Evolutionary conservation across 1,140 invertebrate species (phyloP).

Genomic region (Papilio glaucus): DNA sequence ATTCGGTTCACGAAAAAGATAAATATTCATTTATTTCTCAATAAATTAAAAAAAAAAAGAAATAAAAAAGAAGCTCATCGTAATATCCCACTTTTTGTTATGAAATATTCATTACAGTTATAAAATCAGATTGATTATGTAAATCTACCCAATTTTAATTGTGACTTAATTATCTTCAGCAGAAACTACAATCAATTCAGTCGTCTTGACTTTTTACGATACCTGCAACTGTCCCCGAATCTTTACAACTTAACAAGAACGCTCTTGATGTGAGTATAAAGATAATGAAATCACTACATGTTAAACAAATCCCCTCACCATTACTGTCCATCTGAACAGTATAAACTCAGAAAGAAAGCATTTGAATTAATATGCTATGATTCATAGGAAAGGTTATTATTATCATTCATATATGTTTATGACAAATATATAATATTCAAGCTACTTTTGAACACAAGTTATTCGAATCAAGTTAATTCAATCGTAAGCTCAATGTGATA

Average conservation of each 20-base stretch:
- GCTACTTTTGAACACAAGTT: too few relatives aligned
- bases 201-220: not conserved
- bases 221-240: not conserved
- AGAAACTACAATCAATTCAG: slow-evolving; percentile 8
- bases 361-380: too few relatives aligned
- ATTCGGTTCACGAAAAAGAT: not conserved
- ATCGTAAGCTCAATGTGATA: too few relatives aligned
- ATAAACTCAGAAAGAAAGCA: too few relatives aligned
- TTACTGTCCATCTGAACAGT: too few relatives aligned
- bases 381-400: too few relatives aligned
- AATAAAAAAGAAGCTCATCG: not conserved
- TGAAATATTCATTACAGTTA: slow-evolving; percentile 16
- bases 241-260: not conserved
- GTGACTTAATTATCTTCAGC: slow-evolving; percentile 23
- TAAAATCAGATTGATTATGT: not conserved
- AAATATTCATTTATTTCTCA: slow-evolving; percentile 25
- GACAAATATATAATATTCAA: too few relatives aligned
- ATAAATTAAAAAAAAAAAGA: not conserved
- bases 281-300: not conserved
- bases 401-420: too few relatives aligned
- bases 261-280: not conserved
- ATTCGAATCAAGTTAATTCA: too few relatives aligned
- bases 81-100: not conserved
- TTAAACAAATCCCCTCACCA: too few relatives aligned
- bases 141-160: not conserved